These are phyloP conservation scores for Mus caroli DNA, from an alignment of 2,797 vertebrate species.

Conservation along the genomic window DNA sequence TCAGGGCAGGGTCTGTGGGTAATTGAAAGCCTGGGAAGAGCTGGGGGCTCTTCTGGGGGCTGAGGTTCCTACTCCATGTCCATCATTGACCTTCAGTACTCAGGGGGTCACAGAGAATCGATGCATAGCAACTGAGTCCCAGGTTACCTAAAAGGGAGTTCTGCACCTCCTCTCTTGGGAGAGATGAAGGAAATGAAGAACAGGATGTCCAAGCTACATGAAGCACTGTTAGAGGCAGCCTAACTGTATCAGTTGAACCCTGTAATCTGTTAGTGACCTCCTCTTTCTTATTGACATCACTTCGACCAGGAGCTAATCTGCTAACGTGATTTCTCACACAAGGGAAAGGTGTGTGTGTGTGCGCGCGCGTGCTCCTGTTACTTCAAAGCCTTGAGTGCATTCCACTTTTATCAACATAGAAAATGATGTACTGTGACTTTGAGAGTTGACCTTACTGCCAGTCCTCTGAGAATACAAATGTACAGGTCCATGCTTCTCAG, in stretches of 20 bases:
- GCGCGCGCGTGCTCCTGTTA: no score
- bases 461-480: background rate
- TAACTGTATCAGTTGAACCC: background rate
- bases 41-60: background rate
- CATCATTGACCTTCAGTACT: background rate
- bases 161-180: background rate
- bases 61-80: background rate
- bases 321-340: background rate
- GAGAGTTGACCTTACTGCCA: background rate
- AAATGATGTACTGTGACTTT: background rate
- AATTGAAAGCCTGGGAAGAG: background rate
- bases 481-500: background rate
- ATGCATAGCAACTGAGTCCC: background rate
- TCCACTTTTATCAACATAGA: background rate
- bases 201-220: background rate
- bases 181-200: background rate
- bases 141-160: background rate
- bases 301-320: background rate
- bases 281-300: background rate
- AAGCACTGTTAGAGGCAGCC: slow-evolving; percentile 1
- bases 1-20: background rate
- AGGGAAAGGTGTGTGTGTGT: background rate
- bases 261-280: background rate
- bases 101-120: background rate
- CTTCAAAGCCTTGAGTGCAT: background rate